These are phyloP conservation scores for Aspidiotus destructor DNA, from an alignment of 2,888 invertebrate genomes.

Conservation along the genomic window DNA sequence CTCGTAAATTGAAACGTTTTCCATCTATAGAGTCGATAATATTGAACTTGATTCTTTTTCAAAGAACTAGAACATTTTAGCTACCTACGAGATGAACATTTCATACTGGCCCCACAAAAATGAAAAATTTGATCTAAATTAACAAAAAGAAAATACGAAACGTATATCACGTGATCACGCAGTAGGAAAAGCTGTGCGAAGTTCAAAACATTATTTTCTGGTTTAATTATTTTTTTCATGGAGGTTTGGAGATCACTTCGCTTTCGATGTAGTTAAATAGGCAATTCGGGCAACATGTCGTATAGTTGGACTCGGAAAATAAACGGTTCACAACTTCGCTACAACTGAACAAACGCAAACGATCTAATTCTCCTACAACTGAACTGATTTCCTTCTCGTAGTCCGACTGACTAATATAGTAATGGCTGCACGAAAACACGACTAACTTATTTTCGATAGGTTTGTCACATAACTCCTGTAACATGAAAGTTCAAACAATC, in stretches of 20 bases:
- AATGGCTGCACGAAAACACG: constrained; percentile 29
- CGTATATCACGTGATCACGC: no score
- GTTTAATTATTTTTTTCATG: no score
- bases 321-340: constrained; percentile 23
- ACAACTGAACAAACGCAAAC: constrained; percentile 13
- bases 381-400: constrained; percentile 20
- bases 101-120: no score
- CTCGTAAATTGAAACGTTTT: no score
- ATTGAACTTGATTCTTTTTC: no score
- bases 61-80: no score
- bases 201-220: no score
- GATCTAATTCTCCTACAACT: constrained; percentile 10
- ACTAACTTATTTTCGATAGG: constrained; percentile 20
- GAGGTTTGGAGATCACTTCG: constrained; percentile 1
- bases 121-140: no score
- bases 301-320: constrained; percentile 7
- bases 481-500: neutral
- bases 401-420: constrained; percentile 11
- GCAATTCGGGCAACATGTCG: constrained; percentile 30
- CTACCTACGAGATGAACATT: no score
- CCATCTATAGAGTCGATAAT: no score
- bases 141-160: no score
- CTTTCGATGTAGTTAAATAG: constrained; percentile 20
- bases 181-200: no score
- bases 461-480: constrained; percentile 21